A percentile compares a stretch with the other conserved stretches of the same genome.
These are phyloP conservation scores for Rhamnusium bicolor DNA, from an alignment of 2,888 invertebrate species.

Conservation along the genomic window DNA sequence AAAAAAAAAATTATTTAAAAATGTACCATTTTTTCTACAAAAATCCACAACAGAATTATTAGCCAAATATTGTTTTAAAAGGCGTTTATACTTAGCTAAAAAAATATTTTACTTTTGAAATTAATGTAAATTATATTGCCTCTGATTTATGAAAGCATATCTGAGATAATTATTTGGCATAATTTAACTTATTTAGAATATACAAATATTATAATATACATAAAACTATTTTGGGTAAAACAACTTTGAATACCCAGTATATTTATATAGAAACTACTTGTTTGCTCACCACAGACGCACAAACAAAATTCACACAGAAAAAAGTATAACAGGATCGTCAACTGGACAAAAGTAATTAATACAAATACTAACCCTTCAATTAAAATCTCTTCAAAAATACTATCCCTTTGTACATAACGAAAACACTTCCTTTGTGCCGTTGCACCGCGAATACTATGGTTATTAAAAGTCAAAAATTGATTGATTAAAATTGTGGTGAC, in stretches of 20 bases:
- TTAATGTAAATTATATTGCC: too few relatives aligned
- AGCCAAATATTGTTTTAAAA: too few relatives aligned
- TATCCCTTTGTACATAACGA: constrained; percentile 34
- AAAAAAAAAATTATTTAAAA: too few relatives aligned
- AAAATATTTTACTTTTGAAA: too few relatives aligned
- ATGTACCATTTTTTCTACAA: too few relatives aligned
- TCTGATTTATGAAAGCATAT: too few relatives aligned
- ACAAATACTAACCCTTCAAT: constrained; percentile 55
- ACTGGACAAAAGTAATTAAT: constrained; percentile 40
- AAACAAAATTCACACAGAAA: constrained; percentile 16
- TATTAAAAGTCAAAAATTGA: constrained; percentile 59
- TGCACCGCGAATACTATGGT: constrained; percentile 50
- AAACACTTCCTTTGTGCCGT: constrained; percentile 33
- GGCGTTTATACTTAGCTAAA: too few relatives aligned
- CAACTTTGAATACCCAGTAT: not conserved
- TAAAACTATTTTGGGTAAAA: too few relatives aligned
- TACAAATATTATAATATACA: too few relatives aligned
- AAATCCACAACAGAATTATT: too few relatives aligned
- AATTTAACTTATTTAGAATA: too few relatives aligned
- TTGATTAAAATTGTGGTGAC: constrained; percentile 63
- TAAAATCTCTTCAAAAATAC: constrained; percentile 19
- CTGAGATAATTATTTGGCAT: too few relatives aligned
- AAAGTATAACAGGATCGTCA: constrained; percentile 31
- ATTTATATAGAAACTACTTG: constrained; percentile 2
- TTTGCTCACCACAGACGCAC: not conserved